phyloP scores from a whole-genome alignment of 2,113 vertebrate genomes.

The Neomonachus schauinslandi region DNA sequence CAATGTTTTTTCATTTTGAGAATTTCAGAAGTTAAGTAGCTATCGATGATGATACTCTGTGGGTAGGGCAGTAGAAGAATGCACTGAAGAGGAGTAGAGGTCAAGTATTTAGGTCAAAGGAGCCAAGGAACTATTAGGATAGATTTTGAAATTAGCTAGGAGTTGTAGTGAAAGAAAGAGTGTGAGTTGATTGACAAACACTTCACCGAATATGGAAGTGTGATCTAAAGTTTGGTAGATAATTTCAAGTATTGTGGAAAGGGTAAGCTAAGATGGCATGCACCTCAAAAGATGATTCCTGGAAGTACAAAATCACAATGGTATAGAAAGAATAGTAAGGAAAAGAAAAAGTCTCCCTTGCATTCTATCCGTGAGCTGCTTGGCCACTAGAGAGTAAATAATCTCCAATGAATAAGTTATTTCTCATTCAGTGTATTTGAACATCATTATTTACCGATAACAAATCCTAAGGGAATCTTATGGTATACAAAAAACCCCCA shows the following conservation, averaged over 20 bases:
- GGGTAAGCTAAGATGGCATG: not conserved
- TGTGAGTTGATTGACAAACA: not conserved
- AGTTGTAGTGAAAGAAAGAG: not conserved
- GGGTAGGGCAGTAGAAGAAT: not conserved
- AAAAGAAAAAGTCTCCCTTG: not conserved
- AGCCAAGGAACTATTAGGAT: not conserved
- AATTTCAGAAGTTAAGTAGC: not conserved
- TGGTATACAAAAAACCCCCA: not conserved
- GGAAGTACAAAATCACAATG: not conserved
- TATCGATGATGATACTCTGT: not conserved
- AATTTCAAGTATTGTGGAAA: not conserved
- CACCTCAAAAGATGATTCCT: not conserved
- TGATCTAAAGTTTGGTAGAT: not conserved
- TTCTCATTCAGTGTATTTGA: not conserved
- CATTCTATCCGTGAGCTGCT: not conserved
- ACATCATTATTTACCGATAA: not conserved
- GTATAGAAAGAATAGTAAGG: not conserved
- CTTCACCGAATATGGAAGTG: not conserved
- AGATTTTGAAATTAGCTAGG: not conserved
- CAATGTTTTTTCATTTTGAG: slow-evolving; percentile 34
- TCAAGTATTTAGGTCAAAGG: not conserved
- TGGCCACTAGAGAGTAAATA: not conserved
- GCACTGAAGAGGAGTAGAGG: not conserved
- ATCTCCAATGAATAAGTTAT: not conserved
- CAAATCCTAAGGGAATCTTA: not conserved